Evolutionary conservation across 2,888 invertebrate genomes (phyloP).

Genomic region (Diarsia rubi): DNA sequence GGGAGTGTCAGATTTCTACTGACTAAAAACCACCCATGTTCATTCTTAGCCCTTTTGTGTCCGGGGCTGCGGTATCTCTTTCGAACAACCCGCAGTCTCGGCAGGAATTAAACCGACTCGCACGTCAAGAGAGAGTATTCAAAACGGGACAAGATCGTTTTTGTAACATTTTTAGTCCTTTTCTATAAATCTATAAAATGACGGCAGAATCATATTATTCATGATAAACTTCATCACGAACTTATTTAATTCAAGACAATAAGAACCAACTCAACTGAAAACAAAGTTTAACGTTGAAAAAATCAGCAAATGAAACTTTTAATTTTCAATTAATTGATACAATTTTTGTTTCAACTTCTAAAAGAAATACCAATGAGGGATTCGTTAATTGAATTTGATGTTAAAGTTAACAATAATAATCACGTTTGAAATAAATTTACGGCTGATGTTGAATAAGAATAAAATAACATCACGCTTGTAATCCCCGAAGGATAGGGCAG

Average conservation of each 20-base stretch:
- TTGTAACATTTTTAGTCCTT: not conserved
- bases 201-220: conserved; percentile 19
- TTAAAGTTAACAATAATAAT: conserved; percentile 31
- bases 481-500: not conserved
- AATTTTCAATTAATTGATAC: conserved; percentile 44
- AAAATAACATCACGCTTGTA: not conserved
- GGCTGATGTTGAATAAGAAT: conserved; percentile 24
- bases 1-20: too few species aligned
- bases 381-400: conserved; percentile 43
- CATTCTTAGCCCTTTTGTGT: too few species aligned
- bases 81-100: too few species aligned
- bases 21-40: too few species aligned
- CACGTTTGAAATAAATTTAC: conserved; percentile 38
- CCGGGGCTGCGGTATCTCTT: too few species aligned
- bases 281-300: conserved; percentile 29
- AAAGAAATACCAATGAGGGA: conserved; percentile 35
- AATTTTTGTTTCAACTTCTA: conserved; percentile 31
- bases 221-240: conserved; percentile 34
- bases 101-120: not conserved
- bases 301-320: conserved; percentile 31
- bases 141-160: not conserved
- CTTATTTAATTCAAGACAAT: conserved; percentile 27
- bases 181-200: conserved; percentile 4
- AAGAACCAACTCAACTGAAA: conserved; percentile 8
- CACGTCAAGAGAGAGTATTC: not conserved